phyloP scores from a whole-genome alignment of 1,140 invertebrate species.

The Drosophila kanapiae region DNA sequence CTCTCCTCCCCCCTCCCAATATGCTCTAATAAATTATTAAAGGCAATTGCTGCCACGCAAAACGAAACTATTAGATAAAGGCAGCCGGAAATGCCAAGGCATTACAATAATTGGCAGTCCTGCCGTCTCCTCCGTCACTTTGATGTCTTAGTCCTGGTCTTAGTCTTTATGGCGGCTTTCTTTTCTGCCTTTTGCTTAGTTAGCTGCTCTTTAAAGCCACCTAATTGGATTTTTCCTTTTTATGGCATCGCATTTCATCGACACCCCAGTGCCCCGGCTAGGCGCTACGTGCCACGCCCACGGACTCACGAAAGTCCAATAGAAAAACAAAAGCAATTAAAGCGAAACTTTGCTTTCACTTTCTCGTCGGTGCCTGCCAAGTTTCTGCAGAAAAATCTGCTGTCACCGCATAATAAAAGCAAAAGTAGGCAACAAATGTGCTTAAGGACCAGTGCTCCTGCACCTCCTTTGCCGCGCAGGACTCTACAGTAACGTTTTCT shows the following conservation, averaged over 20 bases:
- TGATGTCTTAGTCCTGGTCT: constrained; percentile 28
- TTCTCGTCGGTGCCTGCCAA: not conserved
- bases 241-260: constrained; percentile 53
- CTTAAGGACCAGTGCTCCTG: constrained; percentile 5
- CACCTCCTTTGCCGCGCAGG: not conserved
- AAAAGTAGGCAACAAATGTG: constrained; percentile 48
- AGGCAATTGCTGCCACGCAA: constrained; percentile 47
- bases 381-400: constrained; percentile 54
- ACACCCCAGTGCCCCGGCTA: constrained; percentile 17
- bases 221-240: constrained; percentile 59
- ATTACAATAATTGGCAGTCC: constrained; percentile 67
- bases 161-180: constrained; percentile 20
- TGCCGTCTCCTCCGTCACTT: constrained; percentile 16
- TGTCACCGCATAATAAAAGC: constrained; percentile 54
- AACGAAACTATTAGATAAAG: constrained; percentile 43
- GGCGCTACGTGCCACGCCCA: constrained; percentile 45
- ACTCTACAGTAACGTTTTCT: constrained; percentile 12
- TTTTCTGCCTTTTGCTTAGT: constrained; percentile 32
- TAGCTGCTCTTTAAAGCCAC: constrained; percentile 45
- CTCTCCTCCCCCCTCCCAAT: constrained; percentile 29
- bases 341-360: constrained; percentile 52
- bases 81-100: constrained; percentile 24
- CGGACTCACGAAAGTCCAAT: constrained; percentile 18
- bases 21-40: constrained; percentile 73
- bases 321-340: constrained; percentile 74